These are phyloP conservation scores for Pantherophis guttatus DNA, from an alignment of 2,113 vertebrate species.

Conservation along the genomic window DNA sequence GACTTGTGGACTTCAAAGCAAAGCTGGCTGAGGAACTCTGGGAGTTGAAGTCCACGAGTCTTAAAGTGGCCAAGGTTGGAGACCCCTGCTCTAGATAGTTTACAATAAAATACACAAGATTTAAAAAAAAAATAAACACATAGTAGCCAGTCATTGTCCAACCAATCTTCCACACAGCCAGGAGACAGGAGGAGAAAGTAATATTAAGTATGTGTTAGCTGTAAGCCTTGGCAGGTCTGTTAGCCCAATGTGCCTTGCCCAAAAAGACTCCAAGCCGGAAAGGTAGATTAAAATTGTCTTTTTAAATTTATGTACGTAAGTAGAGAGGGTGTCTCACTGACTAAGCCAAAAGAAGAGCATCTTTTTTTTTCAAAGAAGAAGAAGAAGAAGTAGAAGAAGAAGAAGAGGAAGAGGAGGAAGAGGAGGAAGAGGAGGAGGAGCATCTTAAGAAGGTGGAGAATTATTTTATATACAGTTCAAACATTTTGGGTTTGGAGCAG, in stretches of 20 bases:
- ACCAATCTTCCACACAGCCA: neutral
- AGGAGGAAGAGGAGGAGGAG: neutral
- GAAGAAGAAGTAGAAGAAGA: too few relatives aligned
- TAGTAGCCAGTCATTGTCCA: neutral
- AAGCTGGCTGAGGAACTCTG: too few relatives aligned
- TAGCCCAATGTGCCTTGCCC: neutral
- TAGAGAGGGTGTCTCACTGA: neutral
- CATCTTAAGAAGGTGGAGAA: neutral
- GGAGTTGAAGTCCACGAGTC: too few relatives aligned
- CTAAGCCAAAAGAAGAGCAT: neutral
- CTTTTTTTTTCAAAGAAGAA: neutral
- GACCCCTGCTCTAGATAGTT: neutral
- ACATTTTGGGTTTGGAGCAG: neutral
- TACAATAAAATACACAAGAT: neutral
- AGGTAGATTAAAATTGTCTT: neutral
- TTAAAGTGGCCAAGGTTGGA: too few relatives aligned
- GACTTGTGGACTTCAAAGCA: too few relatives aligned
- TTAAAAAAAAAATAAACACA: neutral
- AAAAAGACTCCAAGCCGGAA: neutral
- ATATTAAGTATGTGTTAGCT: neutral
- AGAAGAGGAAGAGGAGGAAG: too few relatives aligned
- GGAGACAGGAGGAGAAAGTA: neutral
- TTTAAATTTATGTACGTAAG: neutral
- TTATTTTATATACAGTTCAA: too few relatives aligned
- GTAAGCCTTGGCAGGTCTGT: neutral